phyloP scores from a whole-genome alignment of 2,113 vertebrate species.

The Ammodytes dubius region DNA sequence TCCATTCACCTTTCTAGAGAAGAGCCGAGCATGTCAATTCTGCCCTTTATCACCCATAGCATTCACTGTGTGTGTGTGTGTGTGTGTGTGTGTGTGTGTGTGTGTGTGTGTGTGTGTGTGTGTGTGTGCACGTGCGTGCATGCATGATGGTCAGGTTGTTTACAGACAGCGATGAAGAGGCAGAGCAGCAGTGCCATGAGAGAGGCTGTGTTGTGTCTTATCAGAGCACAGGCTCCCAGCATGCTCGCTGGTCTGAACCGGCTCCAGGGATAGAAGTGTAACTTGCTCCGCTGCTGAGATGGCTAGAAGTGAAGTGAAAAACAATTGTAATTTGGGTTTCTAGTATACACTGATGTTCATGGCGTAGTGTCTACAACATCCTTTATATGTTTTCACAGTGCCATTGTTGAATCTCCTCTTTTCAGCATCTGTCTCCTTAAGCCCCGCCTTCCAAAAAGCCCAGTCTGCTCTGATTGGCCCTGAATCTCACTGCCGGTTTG shows the following conservation, averaged over 20 bases:
- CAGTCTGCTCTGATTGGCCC: too few relatives aligned
- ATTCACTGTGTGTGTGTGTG: too few relatives aligned
- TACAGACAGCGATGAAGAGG: constrained; percentile 28
- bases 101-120: background rate
- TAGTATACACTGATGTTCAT: constrained; percentile 23
- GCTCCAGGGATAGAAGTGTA: constrained; percentile 42
- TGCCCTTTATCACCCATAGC: constrained; percentile 2
- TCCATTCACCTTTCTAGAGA: constrained; percentile 14
- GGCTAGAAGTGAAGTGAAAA: constrained; percentile 44
- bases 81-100: background rate
- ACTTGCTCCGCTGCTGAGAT: constrained; percentile 51
- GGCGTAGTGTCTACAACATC: background rate
- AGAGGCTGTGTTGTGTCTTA: constrained; percentile 57
- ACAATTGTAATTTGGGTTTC: constrained; percentile 2
- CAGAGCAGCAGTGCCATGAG: constrained; percentile 34
- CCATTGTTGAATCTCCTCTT: too few relatives aligned
- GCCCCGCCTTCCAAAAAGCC: too few relatives aligned
- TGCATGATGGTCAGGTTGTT: background rate
- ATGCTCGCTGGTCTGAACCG: constrained; percentile 54
- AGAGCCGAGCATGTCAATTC: constrained; percentile 21
- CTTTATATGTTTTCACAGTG: too few relatives aligned
- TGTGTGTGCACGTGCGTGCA: background rate
- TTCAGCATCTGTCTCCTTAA: too few relatives aligned
- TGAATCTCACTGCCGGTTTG: too few relatives aligned
- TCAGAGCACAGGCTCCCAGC: constrained; percentile 38